Conservation (phyloP, 2,113 vertebrate genomes). For the Struthio camelus region DNA sequence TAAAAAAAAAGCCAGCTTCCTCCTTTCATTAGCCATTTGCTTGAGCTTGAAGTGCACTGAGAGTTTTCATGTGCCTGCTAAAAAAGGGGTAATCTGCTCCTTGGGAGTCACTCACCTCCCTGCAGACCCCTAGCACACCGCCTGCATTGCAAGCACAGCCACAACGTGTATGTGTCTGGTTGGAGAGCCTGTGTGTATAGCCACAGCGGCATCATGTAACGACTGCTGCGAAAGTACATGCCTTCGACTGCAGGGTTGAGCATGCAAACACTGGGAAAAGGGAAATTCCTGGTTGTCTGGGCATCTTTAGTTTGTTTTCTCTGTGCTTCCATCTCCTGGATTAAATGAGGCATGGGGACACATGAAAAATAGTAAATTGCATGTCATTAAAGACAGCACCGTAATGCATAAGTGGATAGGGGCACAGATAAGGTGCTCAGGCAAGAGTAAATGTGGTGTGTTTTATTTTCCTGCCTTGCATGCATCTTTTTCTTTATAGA, state of each 20-base stretch:
- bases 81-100: background rate
- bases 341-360: background rate
- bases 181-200: background rate
- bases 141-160: background rate
- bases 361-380: background rate
- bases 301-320: background rate
- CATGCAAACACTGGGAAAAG: background rate
- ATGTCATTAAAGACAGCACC: background rate
- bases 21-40: conserved; percentile 38
- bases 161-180: background rate
- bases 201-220: background rate
- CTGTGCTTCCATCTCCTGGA: background rate
- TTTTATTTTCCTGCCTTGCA: background rate
- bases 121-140: background rate
- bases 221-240: background rate
- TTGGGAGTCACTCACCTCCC: background rate
- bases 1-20: conserved; percentile 39
- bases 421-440: background rate
- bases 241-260: background rate
- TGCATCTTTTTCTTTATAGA: background rate
- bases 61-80: background rate
- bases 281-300: background rate
- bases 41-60: background rate
- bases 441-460: background rate
- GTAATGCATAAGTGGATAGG: background rate